Evolutionary conservation across 2,797 vertebrate species (phyloP), one percentile per base, ranked within the genome.

Genomic region (Tympanoctomys barrerae): DNA sequence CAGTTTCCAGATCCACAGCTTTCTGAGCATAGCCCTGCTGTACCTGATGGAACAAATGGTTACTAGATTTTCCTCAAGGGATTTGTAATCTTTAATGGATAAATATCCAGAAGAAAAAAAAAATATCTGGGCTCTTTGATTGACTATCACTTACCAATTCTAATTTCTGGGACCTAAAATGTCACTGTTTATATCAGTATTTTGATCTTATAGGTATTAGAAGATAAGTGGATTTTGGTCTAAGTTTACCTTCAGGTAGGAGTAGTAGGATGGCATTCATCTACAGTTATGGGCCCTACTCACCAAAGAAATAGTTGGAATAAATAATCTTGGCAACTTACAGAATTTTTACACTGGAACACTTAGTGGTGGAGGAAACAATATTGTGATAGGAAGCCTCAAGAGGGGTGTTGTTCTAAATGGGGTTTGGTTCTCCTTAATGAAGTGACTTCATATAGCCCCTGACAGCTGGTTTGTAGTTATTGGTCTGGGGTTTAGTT

Each of bases 21-120:
- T 87, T 52, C 36, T 46, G 39, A 49, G 18, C 13, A 10, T 61
- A 91, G 81, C 31, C 71, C 61, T 39, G 7, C 16, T 83, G 33
- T 52, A 54, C 46, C 31, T 75, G 36, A 33, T 8, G 68, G 12
- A 33, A 18, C 52, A 95, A 73, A 92, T 26, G 39, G 87, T 86
- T 8, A 16, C 57, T 8, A n/a, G 84, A 66, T 61, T 96, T 62
- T 92, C 85, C 61, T 31, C 39, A 13, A 62, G 71, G 57, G 64
- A 26, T 21, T 77, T 75, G 64, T 11, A 33, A 62, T 57, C 57
- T 18, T 28, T 87, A 95, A 64, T 31, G 24, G n/a, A 46, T 77
- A 95, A 73, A 5, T 79, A 6, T 59, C 70, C 36, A 61, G 66
- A 54, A 81, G 39, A 57, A 93, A 96, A 57, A 93, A 96, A 68